phyloP scores from a whole-genome alignment of 1,140 invertebrate species.

The Macrocentrus cingulum region DNA sequence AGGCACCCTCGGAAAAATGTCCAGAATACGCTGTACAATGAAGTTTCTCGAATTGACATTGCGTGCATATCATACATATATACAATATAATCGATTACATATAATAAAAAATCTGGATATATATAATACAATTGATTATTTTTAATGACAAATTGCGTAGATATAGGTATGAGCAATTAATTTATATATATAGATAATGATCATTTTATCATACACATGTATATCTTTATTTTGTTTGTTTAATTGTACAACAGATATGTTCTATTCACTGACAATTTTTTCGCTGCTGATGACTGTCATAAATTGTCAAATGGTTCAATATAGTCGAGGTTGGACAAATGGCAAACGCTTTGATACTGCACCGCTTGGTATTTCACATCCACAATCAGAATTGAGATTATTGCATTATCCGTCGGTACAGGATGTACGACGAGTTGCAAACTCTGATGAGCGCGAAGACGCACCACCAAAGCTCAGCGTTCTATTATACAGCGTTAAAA shows the following conservation, averaged over 20 bases:
- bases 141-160: no score
- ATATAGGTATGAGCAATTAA: no score
- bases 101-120: no score
- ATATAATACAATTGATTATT: no score
- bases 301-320: constrained; percentile 70
- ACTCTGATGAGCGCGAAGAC: constrained; percentile 34
- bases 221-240: no score
- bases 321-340: constrained; percentile 75
- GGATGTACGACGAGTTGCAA: constrained; percentile 9
- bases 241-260: no score
- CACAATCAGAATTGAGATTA: constrained; percentile 39
- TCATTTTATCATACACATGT: no score
- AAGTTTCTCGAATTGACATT: neutral
- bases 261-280: constrained; percentile 27
- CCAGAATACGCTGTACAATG: constrained; percentile 5
- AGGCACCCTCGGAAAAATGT: constrained; percentile 37
- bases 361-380: constrained; percentile 26
- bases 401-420: constrained; percentile 20
- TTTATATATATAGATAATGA: no score
- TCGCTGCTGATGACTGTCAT: constrained; percentile 35
- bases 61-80: no score
- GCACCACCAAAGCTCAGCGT: constrained; percentile 58
- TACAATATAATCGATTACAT: neutral
- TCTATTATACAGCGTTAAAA: constrained; percentile 57
- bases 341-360: constrained; percentile 62